Conservation (phyloP, 2,888 invertebrate genomes). For the Acrobeloides nanus region DNA sequence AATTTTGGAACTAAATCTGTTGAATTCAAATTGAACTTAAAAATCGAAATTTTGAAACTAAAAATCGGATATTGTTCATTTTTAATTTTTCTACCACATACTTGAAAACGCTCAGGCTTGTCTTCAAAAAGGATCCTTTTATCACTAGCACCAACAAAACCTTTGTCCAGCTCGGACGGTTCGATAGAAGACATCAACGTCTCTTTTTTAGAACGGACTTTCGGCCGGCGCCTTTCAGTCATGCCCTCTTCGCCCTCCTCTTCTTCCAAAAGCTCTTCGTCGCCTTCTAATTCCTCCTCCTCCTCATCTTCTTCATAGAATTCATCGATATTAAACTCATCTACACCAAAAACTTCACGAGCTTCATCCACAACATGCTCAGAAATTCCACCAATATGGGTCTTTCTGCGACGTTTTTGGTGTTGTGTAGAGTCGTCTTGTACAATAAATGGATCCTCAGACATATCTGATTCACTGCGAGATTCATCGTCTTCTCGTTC, state of each 20-base stretch:
- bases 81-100: no score
- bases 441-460: constrained; percentile 83
- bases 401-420: no score
- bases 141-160: constrained; percentile 86
- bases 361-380: constrained; percentile 64
- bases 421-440: constrained; percentile 67
- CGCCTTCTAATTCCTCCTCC: constrained; percentile 29
- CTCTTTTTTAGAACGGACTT: constrained; percentile 24
- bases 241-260: constrained; percentile 41
- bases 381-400: no score
- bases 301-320: constrained; percentile 55
- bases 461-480: neutral
- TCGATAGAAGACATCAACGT: constrained; percentile 62
- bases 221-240: constrained; percentile 46
- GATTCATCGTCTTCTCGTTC: constrained; percentile 4
- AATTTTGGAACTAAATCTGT: neutral
- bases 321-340: constrained; percentile 65
- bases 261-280: constrained; percentile 11
- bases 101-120: constrained; percentile 59
- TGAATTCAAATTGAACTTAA: constrained; percentile 4
- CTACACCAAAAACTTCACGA: constrained; percentile 95
- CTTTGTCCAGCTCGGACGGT: constrained; percentile 88
- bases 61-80: neutral
- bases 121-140: constrained; percentile 67
- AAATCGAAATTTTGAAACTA: constrained; percentile 9